Base-by-base conservation (phyloP, 2,113 vertebrate genomes). In the Orientallactaga bullata region DNA sequence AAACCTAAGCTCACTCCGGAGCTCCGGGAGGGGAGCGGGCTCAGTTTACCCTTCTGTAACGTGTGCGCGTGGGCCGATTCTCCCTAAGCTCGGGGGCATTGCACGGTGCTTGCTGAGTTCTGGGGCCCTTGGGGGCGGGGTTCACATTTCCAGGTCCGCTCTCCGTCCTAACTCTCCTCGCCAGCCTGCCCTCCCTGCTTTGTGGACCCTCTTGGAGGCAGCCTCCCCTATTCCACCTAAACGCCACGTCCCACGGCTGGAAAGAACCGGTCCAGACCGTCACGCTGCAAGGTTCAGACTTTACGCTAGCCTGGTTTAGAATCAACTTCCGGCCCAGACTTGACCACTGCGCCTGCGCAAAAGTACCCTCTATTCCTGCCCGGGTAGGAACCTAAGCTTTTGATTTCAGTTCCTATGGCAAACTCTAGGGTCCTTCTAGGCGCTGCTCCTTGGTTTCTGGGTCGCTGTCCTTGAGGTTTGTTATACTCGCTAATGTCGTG, bases 231-330 rank as follows among this genome's bases (percentile, higher is more conserved):
- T 3, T n/a, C 47, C 26, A 23, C 81, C 28, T 4, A 3, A 28
- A 0, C 3, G 47, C 28, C 47, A 37, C 0, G 6, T 20, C 51
- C 0, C 0, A 0, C 0, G 65, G n/a, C 2, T 1, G 1, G 18
- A 3, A 12, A 12, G 0, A 78, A 2, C 32, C 30, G 1, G 0
- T 13, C 15, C 23, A 0, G 4, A n/a, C 9, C 2, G 16, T 30
- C 12, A 2, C 7, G 5, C 2, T 0, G 0, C 1, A 0, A 28
- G 3, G 7, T 60, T 72, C 1, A 0, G 0, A 0, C 2, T 7
- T 1, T 5, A 9, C 18, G 26, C 17, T 24, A 7, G 0, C 11
- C 4, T 0, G 13, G 13, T 13, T 13, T 39, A 0, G 3, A 85
- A 60, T 23, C 1, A 0, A 24, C 2, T 4, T 0, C 23, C 1